Conservation (phyloP, 2,113 vertebrate genomes). For the Zapus hudsonius region DNA sequence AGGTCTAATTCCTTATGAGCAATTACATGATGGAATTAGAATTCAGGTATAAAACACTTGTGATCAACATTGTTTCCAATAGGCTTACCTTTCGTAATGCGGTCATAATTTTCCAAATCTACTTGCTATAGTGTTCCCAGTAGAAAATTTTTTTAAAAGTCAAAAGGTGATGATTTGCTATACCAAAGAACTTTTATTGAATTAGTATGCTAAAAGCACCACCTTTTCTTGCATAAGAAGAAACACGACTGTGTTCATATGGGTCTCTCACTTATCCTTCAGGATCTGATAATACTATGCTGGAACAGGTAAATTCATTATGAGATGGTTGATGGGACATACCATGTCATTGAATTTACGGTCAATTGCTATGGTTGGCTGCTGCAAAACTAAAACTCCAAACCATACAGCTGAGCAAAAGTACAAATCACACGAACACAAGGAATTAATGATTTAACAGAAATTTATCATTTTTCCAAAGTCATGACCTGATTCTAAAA, state of each 20-base stretch:
- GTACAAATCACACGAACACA: not conserved
- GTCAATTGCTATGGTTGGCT: not conserved
- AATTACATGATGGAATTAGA: not conserved
- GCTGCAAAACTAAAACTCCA: not conserved
- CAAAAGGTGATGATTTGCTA: not conserved
- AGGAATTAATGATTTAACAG: slow-evolving; percentile 23
- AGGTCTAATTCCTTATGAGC: slow-evolving; percentile 36
- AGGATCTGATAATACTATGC: not conserved
- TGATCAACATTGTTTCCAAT: not conserved
- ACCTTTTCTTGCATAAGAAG: not conserved
- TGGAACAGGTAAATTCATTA: not conserved
- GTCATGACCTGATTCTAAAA: slow-evolving; percentile 38
- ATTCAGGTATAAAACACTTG: not conserved
- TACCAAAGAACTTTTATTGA: not conserved
- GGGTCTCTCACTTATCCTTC: not conserved
- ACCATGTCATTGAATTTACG: not conserved
- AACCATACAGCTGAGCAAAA: not conserved
- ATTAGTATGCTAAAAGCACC: not conserved
- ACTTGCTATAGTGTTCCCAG: not conserved
- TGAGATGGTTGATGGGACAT: not conserved
- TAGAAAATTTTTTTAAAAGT: too few relatives aligned
- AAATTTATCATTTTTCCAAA: slow-evolving; percentile 18
- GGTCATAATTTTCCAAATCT: slow-evolving; percentile 20
- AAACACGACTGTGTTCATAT: not conserved
- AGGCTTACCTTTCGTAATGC: slow-evolving; percentile 20